phyloP scores from a whole-genome alignment of 2,888 invertebrate genomes.

The Calameuta filiformis region DNA sequence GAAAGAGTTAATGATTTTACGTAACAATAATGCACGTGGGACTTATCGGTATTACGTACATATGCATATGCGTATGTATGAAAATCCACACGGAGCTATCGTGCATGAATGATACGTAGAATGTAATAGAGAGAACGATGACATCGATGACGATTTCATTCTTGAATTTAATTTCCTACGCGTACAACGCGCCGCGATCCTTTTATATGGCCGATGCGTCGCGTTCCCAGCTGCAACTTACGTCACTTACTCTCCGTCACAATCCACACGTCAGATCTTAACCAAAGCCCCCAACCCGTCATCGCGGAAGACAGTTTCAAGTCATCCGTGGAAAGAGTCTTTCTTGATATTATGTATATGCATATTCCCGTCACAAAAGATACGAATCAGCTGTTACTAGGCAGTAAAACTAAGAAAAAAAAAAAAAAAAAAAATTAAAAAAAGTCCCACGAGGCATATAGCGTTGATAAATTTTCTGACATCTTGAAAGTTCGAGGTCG shows the following conservation, averaged over 20 bases:
- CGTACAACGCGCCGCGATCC: conserved; percentile 14
- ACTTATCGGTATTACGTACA: background rate
- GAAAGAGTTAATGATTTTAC: background rate
- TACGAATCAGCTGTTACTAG: too few species aligned
- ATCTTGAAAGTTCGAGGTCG: too few species aligned
- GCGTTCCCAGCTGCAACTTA: background rate
- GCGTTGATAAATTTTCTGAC: too few species aligned
- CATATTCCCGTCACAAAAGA: too few species aligned
- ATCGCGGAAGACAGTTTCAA: background rate
- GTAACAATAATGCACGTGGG: background rate
- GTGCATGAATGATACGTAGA: conserved; percentile 5
- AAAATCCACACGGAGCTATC: conserved; percentile 5
- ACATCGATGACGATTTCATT: conserved; percentile 12
- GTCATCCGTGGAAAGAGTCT: conserved; percentile 3
- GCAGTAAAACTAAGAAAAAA: too few species aligned
- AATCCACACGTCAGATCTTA: conserved; percentile 5
- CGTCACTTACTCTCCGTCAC: conserved; percentile 22
- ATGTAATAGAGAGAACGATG: conserved; percentile 1
- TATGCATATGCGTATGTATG: conserved; percentile 6
- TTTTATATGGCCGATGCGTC: conserved; percentile 14
- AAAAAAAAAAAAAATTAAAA: too few species aligned
- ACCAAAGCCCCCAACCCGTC: background rate
- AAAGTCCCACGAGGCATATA: too few species aligned
- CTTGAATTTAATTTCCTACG: conserved; percentile 17
- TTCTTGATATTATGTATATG: too few species aligned